phyloP scores from a whole-genome alignment of 2,113 vertebrate genomes.

The Spea multiplicata region DNA sequence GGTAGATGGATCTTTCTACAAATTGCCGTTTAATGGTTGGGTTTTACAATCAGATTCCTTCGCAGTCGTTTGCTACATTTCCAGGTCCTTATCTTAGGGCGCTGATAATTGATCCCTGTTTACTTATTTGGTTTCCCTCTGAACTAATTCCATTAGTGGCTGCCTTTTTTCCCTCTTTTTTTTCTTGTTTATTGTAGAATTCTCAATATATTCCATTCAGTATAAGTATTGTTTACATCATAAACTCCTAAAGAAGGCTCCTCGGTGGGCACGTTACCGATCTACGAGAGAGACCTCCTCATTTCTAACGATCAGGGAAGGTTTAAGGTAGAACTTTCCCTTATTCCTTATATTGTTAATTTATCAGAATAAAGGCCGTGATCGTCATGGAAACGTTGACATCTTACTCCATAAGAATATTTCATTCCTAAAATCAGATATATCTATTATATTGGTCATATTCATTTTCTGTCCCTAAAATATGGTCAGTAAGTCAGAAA shows the following conservation, averaged over 20 bases:
- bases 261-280: no score
- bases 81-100: slow-evolving; percentile 55
- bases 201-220: neutral
- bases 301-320: no score
- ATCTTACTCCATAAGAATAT: no score
- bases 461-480: no score
- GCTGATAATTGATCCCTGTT: slow-evolving; percentile 63
- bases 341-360: no score
- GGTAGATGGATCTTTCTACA: slow-evolving; percentile 48
- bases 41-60: slow-evolving; percentile 52
- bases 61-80: slow-evolving; percentile 55
- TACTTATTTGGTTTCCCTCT: slow-evolving; percentile 56
- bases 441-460: no score
- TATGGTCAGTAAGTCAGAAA: no score
- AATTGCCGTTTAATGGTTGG: slow-evolving; percentile 49
- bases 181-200: neutral
- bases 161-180: neutral
- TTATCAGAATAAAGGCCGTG: no score
- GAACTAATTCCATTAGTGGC: slow-evolving; percentile 66
- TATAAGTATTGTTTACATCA: neutral
- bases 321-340: no score
- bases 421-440: no score
- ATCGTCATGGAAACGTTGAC: no score
- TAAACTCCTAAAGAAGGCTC: neutral
- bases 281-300: no score